Conservation (phyloP, 2,113 vertebrate genomes). For the Pelecanoides urinatrix region DNA sequence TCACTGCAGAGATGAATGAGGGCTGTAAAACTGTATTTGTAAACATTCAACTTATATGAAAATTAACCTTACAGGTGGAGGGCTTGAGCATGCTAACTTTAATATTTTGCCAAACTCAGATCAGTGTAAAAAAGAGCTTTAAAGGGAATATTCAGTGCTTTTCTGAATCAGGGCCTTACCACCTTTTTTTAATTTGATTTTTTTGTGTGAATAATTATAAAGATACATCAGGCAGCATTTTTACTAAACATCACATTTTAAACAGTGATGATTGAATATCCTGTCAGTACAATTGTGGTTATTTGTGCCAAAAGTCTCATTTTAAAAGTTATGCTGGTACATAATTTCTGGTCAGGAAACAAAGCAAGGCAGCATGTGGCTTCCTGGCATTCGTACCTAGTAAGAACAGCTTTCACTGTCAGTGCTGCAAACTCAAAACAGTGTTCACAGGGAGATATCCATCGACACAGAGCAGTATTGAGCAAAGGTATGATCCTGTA, state of each 20-base stretch:
- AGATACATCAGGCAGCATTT: background rate
- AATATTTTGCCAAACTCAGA: background rate
- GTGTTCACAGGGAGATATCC: background rate
- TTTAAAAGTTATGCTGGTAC: background rate
- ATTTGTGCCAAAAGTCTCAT: conserved; percentile 10
- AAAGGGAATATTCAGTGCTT: background rate
- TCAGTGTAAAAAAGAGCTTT: background rate
- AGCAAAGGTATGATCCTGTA: background rate
- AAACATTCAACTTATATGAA: background rate
- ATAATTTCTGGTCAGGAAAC: conserved; percentile 29
- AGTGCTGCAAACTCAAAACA: background rate
- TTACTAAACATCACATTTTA: background rate
- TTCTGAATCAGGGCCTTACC: background rate
- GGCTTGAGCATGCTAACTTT: background rate
- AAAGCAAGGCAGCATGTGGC: background rate
- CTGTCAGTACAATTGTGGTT: background rate
- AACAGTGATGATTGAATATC: background rate
- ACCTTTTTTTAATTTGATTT: background rate
- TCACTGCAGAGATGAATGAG: background rate
- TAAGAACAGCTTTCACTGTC: conserved; percentile 14
- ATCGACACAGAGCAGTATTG: accelerated
- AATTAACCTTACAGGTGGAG: background rate
- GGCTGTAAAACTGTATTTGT: background rate
- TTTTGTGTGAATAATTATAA: background rate
- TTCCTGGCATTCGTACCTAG: background rate